A percentile compares a stretch with the other conserved stretches of the same genome.
These are phyloP conservation scores for Chalcosyrphus nemorum DNA, from an alignment of 2,888 invertebrate species.

Conservation along the genomic window DNA sequence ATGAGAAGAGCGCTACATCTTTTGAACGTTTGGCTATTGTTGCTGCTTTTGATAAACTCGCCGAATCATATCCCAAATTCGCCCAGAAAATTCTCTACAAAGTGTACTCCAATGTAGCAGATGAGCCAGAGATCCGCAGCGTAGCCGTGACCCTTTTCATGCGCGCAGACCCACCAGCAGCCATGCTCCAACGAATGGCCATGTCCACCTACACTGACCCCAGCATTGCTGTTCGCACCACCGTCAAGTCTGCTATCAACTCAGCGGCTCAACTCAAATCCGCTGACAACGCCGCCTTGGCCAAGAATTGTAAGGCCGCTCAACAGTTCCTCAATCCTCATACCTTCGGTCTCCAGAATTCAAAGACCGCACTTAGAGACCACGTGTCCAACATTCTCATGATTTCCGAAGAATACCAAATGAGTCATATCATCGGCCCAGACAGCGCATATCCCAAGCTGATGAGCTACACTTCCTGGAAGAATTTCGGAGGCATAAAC, in stretches of 20 bases:
- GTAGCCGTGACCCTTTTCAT: conserved; percentile 86
- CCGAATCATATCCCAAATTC: conserved; percentile 82
- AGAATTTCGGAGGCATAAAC: conserved; percentile 41
- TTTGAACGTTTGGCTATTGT: conserved; percentile 87
- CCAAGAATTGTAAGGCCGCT: conserved; percentile 83
- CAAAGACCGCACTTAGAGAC: conserved; percentile 80
- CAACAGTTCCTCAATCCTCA: conserved; percentile 82
- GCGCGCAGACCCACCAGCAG: conserved; percentile 84
- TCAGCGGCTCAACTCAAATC: conserved; percentile 83
- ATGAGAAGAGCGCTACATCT: conserved; percentile 83
- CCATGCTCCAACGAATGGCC: conserved; percentile 88
- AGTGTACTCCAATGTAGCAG: conserved; percentile 86
- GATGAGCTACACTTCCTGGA: conserved; percentile 52
- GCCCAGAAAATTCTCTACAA: conserved; percentile 85
- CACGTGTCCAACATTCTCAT: conserved; percentile 39
- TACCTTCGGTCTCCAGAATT: conserved; percentile 83
- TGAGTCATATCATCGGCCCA: conserved; percentile 53
- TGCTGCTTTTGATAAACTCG: conserved; percentile 83
- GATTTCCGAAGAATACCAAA: conserved; percentile 62
- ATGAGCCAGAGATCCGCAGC: conserved; percentile 86
- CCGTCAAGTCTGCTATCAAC: conserved; percentile 86
- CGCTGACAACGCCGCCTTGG: conserved; percentile 82
- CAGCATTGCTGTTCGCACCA: conserved; percentile 86
- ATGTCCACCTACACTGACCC: conserved; percentile 86
- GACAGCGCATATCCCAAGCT: conserved; percentile 44